Base-by-base conservation (phyloP, 2,888 invertebrate species). In the Antitype chi region DNA sequence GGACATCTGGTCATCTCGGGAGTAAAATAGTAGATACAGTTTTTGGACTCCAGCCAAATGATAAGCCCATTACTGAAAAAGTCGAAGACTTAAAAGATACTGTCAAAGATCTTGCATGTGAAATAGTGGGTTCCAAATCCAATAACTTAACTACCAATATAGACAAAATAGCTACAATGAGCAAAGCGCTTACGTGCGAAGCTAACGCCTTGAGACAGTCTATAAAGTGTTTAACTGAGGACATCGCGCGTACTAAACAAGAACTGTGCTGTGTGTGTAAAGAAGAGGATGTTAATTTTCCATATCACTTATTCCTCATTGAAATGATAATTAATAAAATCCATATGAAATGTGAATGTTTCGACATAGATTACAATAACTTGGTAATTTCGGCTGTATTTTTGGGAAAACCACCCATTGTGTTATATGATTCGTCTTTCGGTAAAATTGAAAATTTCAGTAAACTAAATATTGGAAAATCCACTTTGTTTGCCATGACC, bases 281-380 rank as follows among this genome's bases (percentile, higher is more conserved):
- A 64, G 89, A 92, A 43, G 93, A 94, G 82, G 93, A 94, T 55
- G 90, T 93, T 0, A 93, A 94, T 86, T 96, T 95, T 82, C 96
- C 96, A 2, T 96, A 96, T 86, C 96, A 96, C 76, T 89, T 96
- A 43, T 96, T 96, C 85, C 89, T 96, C 38, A 92, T 96, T 53
- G 96, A 96, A 92, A 89, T 96, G 57, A 94, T 96, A 59, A 91
- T 96, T 57, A 96, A 96, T 87, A 96, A 95, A 91, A 96, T 96
- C 76, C 93, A 95, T 80, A 96, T 96, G 96, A 96, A 96, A 81
- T 96, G 96, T 85, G 96, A 96, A 85, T 96, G 96, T 88, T 96
- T 96, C 81, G 95, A 96, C 79, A 89, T 96, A 60, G 95, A 95
- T 87, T 93, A 90, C 76, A 95, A 95, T 78, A 96, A 96, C 88